A percentile compares a stretch with the other conserved stretches of the same genome.
These are phyloP conservation scores for Lipophrys pholis DNA, from an alignment of 2,113 vertebrate genomes.

Conservation along the genomic window DNA sequence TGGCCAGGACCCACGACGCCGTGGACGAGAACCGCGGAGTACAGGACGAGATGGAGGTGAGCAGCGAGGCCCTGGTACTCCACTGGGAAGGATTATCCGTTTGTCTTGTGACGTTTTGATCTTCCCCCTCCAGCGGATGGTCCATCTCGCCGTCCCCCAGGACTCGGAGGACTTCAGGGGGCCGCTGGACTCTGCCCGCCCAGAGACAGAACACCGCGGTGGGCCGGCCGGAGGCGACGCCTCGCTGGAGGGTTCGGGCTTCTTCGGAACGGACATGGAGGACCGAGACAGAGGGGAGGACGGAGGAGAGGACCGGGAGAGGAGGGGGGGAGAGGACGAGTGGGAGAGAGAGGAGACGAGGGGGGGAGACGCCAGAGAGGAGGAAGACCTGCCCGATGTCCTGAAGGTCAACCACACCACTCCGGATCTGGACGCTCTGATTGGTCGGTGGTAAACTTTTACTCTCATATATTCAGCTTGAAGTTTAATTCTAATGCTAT, in stretches of 20 bases:
- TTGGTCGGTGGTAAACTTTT: no score
- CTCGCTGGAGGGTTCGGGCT: slow-evolving; percentile 89
- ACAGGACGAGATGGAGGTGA: slow-evolving; percentile 73
- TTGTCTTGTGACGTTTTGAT: no score
- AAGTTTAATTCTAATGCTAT: no score
- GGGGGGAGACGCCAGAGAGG: neutral
- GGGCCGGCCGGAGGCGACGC: slow-evolving; percentile 69
- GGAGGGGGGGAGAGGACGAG: slow-evolving; percentile 56
- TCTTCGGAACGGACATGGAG: slow-evolving; percentile 89
- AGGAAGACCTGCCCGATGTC: neutral
- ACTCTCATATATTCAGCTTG: no score
- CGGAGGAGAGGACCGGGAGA: slow-evolving; percentile 61
- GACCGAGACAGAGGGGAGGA: slow-evolving; percentile 80
- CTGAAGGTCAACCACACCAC: slow-evolving; percentile 49
- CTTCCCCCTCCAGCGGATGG: slow-evolving; percentile 54
- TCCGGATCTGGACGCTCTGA: slow-evolving; percentile 60
- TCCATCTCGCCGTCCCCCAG: slow-evolving; percentile 58
- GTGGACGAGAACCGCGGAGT: slow-evolving; percentile 43
- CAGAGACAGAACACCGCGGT: slow-evolving; percentile 38
- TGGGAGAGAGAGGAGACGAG: slow-evolving; percentile 57
- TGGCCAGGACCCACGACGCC: neutral
- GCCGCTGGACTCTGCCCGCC: slow-evolving; percentile 51
- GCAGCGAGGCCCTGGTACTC: no score
- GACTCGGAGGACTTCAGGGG: slow-evolving; percentile 25
- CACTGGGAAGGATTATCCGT: no score